A percentile compares a stretch with the other conserved stretches of the same genome.
phyloP scores from a whole-genome alignment of 1,140 invertebrate species.

The Formica selysi region DNA sequence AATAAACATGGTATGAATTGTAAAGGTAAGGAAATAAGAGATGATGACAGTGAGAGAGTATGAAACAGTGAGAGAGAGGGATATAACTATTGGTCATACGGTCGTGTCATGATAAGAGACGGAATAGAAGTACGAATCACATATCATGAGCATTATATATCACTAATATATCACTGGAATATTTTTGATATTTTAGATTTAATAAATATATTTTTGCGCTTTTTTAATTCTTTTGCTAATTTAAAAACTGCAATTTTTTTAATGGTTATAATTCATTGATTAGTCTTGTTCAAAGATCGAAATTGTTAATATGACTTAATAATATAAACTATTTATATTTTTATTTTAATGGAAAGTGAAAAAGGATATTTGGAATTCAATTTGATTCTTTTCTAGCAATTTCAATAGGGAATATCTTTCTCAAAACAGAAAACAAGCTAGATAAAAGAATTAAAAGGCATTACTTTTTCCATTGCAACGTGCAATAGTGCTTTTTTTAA shows the following conservation, averaged over 20 bases:
- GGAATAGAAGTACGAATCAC: not conserved
- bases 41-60: not conserved
- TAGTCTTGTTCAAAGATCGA: not conserved
- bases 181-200: not conserved
- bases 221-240: not conserved
- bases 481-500: too few relatives aligned
- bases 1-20: too few relatives aligned
- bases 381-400: too few relatives aligned
- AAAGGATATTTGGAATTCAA: too few relatives aligned
- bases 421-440: too few relatives aligned
- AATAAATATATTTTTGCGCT: not conserved
- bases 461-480: too few relatives aligned
- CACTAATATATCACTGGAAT: too few relatives aligned
- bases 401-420: too few relatives aligned
- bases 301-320: too few relatives aligned
- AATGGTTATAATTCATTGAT: not conserved
- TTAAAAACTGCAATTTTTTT: not conserved
- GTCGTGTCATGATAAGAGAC: not conserved
- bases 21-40: not conserved
- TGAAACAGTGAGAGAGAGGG: not conserved
- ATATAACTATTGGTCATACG: slow-evolving; percentile 15
- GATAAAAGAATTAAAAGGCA: too few relatives aligned
- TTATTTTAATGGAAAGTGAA: too few relatives aligned
- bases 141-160: not conserved
- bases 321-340: too few relatives aligned